Evolutionary conservation across 2,888 invertebrate species (phyloP).

Genomic region (Unio pictorum): DNA sequence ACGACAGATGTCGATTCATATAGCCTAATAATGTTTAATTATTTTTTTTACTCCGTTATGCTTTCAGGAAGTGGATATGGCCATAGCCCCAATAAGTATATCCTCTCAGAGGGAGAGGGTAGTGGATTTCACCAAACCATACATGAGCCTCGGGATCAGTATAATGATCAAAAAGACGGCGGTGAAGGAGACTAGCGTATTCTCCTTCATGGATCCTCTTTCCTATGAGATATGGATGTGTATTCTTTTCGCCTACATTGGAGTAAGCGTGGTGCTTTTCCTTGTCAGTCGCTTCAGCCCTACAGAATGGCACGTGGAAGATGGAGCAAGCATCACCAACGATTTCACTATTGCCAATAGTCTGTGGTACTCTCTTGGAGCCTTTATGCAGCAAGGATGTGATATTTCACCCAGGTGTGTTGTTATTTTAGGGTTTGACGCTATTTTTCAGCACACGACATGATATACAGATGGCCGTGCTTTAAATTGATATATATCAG

Average conservation of each 20-base stretch:
- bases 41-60: background rate
- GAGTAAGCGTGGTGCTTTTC: conserved; percentile 98
- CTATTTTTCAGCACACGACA: no score
- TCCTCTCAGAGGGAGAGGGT: conserved; percentile 93
- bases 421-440: no score
- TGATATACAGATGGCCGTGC: no score
- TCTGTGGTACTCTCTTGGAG: conserved; percentile 97
- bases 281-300: conserved; percentile 97
- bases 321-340: conserved; percentile 59
- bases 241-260: conserved; percentile 89
- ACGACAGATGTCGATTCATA: no score
- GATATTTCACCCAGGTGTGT: conserved; percentile 93
- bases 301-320: conserved; percentile 87
- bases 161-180: conserved; percentile 94
- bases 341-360: conserved; percentile 94
- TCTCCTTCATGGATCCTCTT: conserved; percentile 97
- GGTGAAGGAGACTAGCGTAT: conserved; percentile 93
- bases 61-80: conserved; percentile 87
- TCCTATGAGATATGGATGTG: conserved; percentile 98
- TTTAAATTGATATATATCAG: no score
- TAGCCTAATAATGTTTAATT: background rate
- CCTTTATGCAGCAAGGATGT: conserved; percentile 99
- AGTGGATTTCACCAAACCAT: conserved; percentile 98
- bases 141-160: conserved; percentile 95
- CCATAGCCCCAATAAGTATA: conserved; percentile 94